phyloP scores from a whole-genome alignment of 1,140 invertebrate genomes.

The Fopius arisanus region DNA sequence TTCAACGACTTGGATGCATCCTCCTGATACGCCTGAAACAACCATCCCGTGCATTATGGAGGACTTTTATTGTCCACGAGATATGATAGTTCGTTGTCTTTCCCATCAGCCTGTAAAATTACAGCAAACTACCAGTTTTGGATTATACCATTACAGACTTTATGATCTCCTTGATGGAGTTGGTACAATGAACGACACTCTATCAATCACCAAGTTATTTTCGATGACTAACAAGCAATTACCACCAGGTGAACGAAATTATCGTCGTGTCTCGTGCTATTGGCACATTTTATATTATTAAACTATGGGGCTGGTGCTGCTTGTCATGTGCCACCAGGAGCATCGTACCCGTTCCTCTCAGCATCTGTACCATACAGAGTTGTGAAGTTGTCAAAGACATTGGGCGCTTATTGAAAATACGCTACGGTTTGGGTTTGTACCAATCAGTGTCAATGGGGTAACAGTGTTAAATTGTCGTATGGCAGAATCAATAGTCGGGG shows the following conservation, averaged over 20 bases:
- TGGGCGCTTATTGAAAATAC: not conserved
- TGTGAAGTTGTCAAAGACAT: not conserved
- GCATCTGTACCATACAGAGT: not conserved
- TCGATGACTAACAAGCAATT: not conserved
- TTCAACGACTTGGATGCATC: not conserved
- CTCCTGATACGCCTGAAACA: not conserved
- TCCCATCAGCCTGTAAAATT: not conserved
- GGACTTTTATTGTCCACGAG: not conserved
- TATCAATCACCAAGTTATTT: not conserved
- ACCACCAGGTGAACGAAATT: not conserved
- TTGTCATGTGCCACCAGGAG: not conserved
- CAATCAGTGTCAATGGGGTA: not conserved
- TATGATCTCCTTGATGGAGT: slow-evolving; percentile 24
- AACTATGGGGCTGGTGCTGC: not conserved
- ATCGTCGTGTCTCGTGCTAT: not conserved
- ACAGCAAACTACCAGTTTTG: slow-evolving; percentile 14
- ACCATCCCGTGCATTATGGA: not conserved
- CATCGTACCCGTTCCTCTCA: not conserved
- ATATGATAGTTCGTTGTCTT: not conserved
- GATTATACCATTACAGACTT: slow-evolving; percentile 28
- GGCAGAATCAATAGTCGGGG: not conserved
- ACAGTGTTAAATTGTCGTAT: not conserved
- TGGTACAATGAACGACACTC: slow-evolving; percentile 20
- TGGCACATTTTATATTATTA: not conserved
- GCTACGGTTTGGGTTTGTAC: too few relatives aligned